Evolutionary conservation across 2,888 invertebrate genomes (phyloP), one percentile per base, ranked within the genome.

Genomic region (Papilio gigon): DNA sequence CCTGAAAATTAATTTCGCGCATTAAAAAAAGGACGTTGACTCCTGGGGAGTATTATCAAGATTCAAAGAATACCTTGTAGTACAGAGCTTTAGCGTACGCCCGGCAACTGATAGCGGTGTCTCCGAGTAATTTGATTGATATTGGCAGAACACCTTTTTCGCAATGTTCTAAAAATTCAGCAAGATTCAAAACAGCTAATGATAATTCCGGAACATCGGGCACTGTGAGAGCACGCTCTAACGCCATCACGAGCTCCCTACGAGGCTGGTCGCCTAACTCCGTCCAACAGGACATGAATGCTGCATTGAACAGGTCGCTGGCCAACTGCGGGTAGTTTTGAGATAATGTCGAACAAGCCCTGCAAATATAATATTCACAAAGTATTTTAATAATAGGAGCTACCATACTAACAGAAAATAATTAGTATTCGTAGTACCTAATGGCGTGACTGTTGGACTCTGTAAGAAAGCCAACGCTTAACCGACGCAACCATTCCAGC

Each of bases 151-250:
- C 96, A 37, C 98, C 98, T 86, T 97, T 97, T 82, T 99, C 99
- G 79, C 99, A 99, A 84, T 99, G 99, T 80, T 99, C 99, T 97
- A 99, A 97, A 80, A 99, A 99, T 85, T 99, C 99, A 0, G 99
- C 99, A 72, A 99, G 91, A 90, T 99, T 99, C 14, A 99, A 92
- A 71, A 99, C 96, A 0, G 98, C 97, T 77, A 99, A 97, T 0
- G 98, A 98, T 30, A 99, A 96, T 86, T 99, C 99, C 0, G 98
- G 98, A 66, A 98, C 94, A 82, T 98, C 98, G 2, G 97, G 97
- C 0, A 98, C 97, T 73, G 95, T 94, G 14, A 99, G 90, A 0
- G 99, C 99, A 78, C 96, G 95, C 77, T 98, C 96, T 30, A 99
- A 88, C 37, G 97, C 96, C 40, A 94, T 91, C 3, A 98, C 97